A percentile compares a stretch with the other conserved stretches of the same genome.
These are phyloP conservation scores for Drosophila tanythrix DNA, from an alignment of 2,888 invertebrate species.

Conservation along the genomic window DNA sequence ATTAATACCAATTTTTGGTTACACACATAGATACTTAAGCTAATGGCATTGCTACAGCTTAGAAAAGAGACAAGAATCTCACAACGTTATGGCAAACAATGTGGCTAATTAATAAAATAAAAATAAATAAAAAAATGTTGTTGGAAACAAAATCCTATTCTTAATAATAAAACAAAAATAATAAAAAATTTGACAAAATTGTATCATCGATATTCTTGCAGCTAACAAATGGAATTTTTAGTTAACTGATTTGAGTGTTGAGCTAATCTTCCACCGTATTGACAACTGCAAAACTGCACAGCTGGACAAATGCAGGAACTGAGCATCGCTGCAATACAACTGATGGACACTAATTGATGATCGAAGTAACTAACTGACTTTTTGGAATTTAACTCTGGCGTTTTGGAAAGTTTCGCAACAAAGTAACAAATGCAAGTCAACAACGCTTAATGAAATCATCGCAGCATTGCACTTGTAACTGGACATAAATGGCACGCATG, in stretches of 20 bases:
- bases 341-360: slow-evolving; percentile 59
- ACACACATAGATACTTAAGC: not conserved
- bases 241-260: slow-evolving; percentile 14
- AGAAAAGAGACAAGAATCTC: not conserved
- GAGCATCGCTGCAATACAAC: not conserved
- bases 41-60: no score
- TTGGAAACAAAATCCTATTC: not conserved
- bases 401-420: slow-evolving; percentile 21
- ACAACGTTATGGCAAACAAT: not conserved
- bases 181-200: not conserved
- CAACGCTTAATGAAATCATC: slow-evolving; percentile 16
- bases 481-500: slow-evolving; percentile 31
- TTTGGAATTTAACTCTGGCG: slow-evolving; percentile 14
- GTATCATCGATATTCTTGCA: not conserved
- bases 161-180: not conserved
- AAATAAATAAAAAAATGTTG: not conserved
- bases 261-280: slow-evolving; percentile 11
- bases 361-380: slow-evolving; percentile 31
- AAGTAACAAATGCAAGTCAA: slow-evolving; percentile 6
- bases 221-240: not conserved
- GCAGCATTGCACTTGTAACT: slow-evolving; percentile 10
- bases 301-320: slow-evolving; percentile 17
- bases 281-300: not conserved
- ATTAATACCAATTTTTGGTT: not conserved
- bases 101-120: not conserved